Percentiles rank a stretch among this genome's conserved stretches.
phyloP scores from a whole-genome alignment of 2,888 invertebrate genomes.

The Macaria liturata region DNA sequence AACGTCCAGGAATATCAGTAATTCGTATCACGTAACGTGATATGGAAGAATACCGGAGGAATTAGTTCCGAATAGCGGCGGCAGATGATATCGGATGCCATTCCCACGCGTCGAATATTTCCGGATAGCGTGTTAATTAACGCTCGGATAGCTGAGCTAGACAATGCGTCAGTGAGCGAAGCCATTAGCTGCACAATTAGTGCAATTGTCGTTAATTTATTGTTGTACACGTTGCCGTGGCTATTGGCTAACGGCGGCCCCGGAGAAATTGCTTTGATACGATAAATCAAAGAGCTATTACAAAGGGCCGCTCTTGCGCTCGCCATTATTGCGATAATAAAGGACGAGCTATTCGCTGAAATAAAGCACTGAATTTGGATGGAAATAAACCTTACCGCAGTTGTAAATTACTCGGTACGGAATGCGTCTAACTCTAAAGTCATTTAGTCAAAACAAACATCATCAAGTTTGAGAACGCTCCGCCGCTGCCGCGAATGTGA shows the following conservation, averaged over 20 bases:
- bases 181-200: conserved; percentile 79
- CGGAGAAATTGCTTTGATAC: conserved; percentile 30
- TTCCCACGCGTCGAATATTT: conserved; percentile 66
- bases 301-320: conserved; percentile 21
- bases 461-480: conserved; percentile 14
- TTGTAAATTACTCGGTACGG: conserved; percentile 12
- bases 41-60: conserved; percentile 53
- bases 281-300: conserved; percentile 33
- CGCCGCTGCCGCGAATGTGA: conserved; percentile 6
- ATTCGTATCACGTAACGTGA: conserved; percentile 63
- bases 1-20: conserved; percentile 35
- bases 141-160: conserved; percentile 63
- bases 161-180: conserved; percentile 70
- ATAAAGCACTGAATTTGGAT: conserved; percentile 10
- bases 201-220: conserved; percentile 81
- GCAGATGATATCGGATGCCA: conserved; percentile 46
- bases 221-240: conserved; percentile 56
- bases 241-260: conserved; percentile 31
- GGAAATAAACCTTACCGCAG: conserved; percentile 7
- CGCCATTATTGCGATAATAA: conserved; percentile 20
- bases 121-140: conserved; percentile 62
- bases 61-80: conserved; percentile 41
- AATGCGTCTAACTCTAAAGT: conserved; percentile 13
- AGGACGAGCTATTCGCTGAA: conserved; percentile 1
- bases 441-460: conserved; percentile 25